These are phyloP conservation scores for Anhinga anhinga DNA, from an alignment of 2,113 vertebrate genomes.

Conservation along the genomic window DNA sequence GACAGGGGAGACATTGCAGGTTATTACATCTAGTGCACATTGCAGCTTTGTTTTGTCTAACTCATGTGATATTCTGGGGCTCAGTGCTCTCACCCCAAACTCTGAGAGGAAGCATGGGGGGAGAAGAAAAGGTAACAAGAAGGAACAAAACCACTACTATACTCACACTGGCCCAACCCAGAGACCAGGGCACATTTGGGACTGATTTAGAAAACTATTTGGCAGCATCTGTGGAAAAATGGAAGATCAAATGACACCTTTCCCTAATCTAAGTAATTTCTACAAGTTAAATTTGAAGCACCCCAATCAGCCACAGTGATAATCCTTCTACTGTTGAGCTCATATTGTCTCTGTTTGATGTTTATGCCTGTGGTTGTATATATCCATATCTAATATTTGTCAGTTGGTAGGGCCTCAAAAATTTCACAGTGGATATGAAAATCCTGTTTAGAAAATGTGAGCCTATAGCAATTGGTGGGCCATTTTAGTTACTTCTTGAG, in stretches of 20 bases:
- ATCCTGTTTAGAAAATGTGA: neutral
- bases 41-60: conserved; percentile 56
- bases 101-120: neutral
- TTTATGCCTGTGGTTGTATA: neutral
- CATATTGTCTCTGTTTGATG: neutral
- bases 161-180: neutral
- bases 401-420: neutral
- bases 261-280: conserved; percentile 29
- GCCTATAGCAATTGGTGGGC: neutral
- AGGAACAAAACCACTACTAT: conserved; percentile 51
- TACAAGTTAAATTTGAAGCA: neutral
- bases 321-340: neutral
- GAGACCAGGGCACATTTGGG: conserved; percentile 48
- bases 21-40: neutral
- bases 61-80: neutral
- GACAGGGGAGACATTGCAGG: conserved; percentile 43
- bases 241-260: conserved; percentile 34
- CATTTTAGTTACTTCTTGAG: neutral
- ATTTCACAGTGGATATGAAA: neutral
- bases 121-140: conserved; percentile 10
- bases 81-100: neutral
- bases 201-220: conserved; percentile 64
- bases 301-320: neutral
- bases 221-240: conserved; percentile 48
- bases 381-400: neutral